These are phyloP conservation scores for Dryomyza anilis DNA, from an alignment of 2,888 invertebrate genomes.

Conservation along the genomic window DNA sequence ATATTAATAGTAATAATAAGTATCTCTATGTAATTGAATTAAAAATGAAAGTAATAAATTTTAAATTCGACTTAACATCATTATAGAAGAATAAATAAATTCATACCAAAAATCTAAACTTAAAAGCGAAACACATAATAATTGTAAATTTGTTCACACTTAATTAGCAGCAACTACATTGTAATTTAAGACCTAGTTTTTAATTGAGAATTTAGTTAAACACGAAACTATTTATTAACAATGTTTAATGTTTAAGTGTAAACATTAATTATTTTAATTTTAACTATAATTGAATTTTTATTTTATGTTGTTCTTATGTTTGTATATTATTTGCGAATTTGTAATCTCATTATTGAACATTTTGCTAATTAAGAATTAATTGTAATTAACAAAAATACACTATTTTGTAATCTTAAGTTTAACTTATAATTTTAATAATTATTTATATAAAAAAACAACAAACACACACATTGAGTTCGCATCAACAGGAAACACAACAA, in stretches of 20 bases:
- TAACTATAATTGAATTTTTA: neutral
- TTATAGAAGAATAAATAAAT: too few relatives aligned
- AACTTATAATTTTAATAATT: constrained; percentile 3
- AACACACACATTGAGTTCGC: constrained; percentile 14
- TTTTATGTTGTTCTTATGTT: constrained; percentile 18
- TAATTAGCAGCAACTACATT: neutral
- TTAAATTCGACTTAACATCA: too few relatives aligned
- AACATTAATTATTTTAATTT: neutral
- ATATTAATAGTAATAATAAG: too few relatives aligned
- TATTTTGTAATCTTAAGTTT: constrained; percentile 4
- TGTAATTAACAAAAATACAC: neutral
- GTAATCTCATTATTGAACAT: constrained; percentile 1
- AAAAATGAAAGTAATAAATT: too few relatives aligned
- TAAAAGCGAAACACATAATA: neutral
- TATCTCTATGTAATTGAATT: too few relatives aligned
- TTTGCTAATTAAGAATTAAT: constrained; percentile 10
- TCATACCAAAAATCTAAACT: neutral
- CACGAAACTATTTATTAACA: constrained; percentile 11
- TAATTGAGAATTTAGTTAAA: neutral
- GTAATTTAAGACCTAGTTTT: neutral
- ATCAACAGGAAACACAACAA: constrained; percentile 6
- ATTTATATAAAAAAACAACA: too few relatives aligned
- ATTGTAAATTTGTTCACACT: neutral
- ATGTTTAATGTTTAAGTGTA: neutral
- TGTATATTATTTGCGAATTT: constrained; percentile 12